These are phyloP conservation scores for Chloroceryle amazona DNA, from an alignment of 2,797 vertebrate genomes.

Conservation along the genomic window DNA sequence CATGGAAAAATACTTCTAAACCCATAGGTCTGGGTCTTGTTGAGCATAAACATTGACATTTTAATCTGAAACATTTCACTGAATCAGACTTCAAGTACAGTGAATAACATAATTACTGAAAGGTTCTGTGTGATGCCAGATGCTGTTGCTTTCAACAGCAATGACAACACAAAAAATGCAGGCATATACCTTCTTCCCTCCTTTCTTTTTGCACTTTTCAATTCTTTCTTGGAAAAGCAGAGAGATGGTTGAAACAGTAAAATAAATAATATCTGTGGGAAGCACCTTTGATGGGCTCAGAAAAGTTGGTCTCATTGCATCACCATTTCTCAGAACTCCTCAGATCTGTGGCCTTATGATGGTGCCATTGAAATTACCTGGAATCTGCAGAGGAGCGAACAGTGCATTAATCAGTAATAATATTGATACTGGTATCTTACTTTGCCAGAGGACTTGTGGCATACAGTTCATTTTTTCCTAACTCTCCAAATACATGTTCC, in stretches of 20 bases:
- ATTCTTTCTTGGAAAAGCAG: neutral
- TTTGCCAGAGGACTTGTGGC: neutral
- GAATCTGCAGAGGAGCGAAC: neutral
- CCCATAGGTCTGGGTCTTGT: neutral
- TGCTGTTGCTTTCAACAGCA: neutral
- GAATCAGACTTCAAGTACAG: neutral
- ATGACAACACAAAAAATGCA: neutral
- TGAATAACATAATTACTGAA: neutral
- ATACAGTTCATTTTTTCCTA: neutral
- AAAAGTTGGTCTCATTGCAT: neutral
- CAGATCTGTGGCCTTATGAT: fast-evolving
- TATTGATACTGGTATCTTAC: fast-evolving
- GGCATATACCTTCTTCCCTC: neutral
- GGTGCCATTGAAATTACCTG: neutral
- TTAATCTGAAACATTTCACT: conserved; percentile 36
- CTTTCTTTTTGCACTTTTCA: neutral
- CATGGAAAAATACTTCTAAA: conserved; percentile 45
- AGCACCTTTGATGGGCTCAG: neutral
- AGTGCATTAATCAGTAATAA: neutral
- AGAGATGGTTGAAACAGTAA: neutral
- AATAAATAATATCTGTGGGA: neutral
- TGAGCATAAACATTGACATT: conserved; percentile 34
- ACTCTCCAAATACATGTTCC: fast-evolving
- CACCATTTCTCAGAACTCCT: neutral
- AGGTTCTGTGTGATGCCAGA: neutral